Conservation (phyloP, 1,140 invertebrate species). For the Laodelphax striatellus region DNA sequence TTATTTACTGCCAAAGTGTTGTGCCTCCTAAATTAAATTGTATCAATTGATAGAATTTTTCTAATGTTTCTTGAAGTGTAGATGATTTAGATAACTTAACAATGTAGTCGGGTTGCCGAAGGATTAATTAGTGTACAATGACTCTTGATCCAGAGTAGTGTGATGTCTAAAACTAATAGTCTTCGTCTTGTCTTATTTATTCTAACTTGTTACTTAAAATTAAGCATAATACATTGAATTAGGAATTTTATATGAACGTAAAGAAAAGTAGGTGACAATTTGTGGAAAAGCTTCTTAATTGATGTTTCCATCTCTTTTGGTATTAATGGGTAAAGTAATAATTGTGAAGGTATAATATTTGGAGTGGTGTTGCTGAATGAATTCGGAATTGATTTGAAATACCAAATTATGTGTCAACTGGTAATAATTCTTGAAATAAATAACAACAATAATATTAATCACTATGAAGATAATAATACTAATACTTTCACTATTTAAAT, state of each 20-base stretch:
- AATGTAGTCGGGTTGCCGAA: conserved; percentile 1
- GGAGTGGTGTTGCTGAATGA: too few relatives aligned
- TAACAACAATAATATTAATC: not conserved
- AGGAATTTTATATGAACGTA: too few relatives aligned
- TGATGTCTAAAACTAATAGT: not conserved
- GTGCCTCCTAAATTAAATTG: conserved; percentile 8
- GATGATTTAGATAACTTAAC: conserved; percentile 5
- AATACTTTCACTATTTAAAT: not conserved
- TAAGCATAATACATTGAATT: too few relatives aligned
- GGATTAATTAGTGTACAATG: not conserved
- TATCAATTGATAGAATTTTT: not conserved
- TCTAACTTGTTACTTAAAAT: too few relatives aligned
- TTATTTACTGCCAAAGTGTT: conserved; percentile 12
- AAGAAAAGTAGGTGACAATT: too few relatives aligned
- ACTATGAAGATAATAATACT: not conserved
- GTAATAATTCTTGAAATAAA: too few relatives aligned
- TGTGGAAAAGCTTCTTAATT: too few relatives aligned
- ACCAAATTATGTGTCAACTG: too few relatives aligned
- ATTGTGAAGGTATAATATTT: too few relatives aligned
- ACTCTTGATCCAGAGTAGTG: not conserved
- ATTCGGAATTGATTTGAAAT: too few relatives aligned
- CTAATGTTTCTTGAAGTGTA: conserved; percentile 7
- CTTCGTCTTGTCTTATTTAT: not conserved
- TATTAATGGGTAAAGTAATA: too few relatives aligned
- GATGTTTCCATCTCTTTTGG: too few relatives aligned